Percentiles rank a stretch among this genome's conserved stretches.
Conservation (phyloP, 2,888 invertebrate species). For the Aricia artaxerxes region DNA sequence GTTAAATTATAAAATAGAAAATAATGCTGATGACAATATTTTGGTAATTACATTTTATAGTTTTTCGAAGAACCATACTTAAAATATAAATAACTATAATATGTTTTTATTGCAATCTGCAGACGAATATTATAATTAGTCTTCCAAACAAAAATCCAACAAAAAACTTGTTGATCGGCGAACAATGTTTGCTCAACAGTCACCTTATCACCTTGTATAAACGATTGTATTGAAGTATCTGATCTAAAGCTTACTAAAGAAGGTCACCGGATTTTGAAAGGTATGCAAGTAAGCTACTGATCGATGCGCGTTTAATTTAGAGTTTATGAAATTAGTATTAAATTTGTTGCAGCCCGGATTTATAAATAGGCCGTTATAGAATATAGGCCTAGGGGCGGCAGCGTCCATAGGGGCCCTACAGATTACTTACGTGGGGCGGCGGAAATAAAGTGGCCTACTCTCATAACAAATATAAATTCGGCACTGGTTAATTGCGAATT, state of each 20-base stretch:
- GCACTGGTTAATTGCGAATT: too few species aligned
- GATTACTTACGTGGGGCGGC: too few species aligned
- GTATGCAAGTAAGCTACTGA: neutral
- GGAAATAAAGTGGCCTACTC: too few species aligned
- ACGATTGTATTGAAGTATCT: neutral
- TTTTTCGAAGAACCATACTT: too few species aligned
- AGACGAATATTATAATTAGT: neutral
- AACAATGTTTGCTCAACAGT: neutral
- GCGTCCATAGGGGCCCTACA: too few species aligned
- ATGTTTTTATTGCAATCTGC: neutral
- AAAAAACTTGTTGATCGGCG: neutral
- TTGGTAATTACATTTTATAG: too few species aligned
- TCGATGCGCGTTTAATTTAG: neutral
- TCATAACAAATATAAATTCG: too few species aligned
- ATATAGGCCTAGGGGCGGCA: too few species aligned
- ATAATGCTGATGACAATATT: neutral
- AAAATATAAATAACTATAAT: too few species aligned
- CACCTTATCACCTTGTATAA: neutral
- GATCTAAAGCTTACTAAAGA: neutral
- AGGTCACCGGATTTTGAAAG: neutral
- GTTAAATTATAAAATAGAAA: neutral
- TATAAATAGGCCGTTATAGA: too few species aligned
- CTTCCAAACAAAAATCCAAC: neutral
- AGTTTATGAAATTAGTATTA: neutral
- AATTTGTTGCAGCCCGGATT: too few species aligned